These are phyloP conservation scores for Rhagonycha lutea DNA, from an alignment of 2,888 invertebrate species.

Conservation along the genomic window DNA sequence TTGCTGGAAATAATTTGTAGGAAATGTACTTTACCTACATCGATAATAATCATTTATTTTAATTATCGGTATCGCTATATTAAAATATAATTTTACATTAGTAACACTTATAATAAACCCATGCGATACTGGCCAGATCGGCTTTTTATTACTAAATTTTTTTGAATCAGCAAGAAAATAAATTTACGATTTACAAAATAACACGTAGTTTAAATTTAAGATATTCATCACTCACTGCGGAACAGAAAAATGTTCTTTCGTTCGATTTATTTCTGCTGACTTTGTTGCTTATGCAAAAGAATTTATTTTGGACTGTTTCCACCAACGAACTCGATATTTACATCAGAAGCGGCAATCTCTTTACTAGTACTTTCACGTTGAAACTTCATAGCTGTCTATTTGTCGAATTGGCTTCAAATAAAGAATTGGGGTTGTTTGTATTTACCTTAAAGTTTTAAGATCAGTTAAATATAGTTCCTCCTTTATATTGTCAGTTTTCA, in stretches of 20 bases:
- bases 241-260: conserved; percentile 30
- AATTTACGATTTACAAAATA: not conserved
- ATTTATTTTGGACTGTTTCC: conserved; percentile 26
- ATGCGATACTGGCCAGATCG: not conserved
- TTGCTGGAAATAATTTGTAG: not conserved
- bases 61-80: too few species aligned
- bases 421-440: conserved; percentile 23
- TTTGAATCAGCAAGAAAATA: not conserved
- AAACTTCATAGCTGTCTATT: conserved; percentile 40
- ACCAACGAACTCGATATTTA: conserved; percentile 29
- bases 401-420: conserved; percentile 38
- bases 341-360: conserved; percentile 33
- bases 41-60: too few species aligned
- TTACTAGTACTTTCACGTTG: conserved; percentile 41
- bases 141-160: not conserved
- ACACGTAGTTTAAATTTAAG: not conserved
- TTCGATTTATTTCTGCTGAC: conserved; percentile 41
- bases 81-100: not conserved
- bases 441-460: conserved; percentile 1
- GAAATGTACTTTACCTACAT: not conserved
- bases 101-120: not conserved
- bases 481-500: too few species aligned
- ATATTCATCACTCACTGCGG: not conserved
- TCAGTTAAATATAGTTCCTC: not conserved
- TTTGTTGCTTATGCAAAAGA: conserved; percentile 27